Evolutionary conservation across 1,140 invertebrate genomes (phyloP).

Genomic region (Aphelenchoides fujianensis): DNA sequence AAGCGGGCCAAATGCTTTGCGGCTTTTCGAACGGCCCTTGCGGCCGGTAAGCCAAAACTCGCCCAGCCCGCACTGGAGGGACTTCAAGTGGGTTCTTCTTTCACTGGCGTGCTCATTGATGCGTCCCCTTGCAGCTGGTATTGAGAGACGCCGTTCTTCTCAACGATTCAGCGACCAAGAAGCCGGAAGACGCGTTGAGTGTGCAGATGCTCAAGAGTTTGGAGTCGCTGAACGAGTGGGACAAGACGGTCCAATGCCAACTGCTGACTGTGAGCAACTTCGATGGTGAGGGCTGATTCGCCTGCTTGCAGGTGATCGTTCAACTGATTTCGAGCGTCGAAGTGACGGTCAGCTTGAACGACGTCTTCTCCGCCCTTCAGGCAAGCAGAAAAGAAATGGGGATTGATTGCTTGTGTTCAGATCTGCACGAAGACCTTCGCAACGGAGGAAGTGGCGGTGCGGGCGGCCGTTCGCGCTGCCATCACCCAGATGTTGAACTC

Average conservation of each 20-base stretch:
- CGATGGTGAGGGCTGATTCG: background rate
- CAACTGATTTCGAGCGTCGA: conserved; percentile 29
- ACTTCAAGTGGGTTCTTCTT: conserved; percentile 22
- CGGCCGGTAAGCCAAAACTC: conserved; percentile 24
- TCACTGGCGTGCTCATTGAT: background rate
- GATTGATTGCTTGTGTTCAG: conserved; percentile 25
- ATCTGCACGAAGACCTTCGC: conserved; percentile 33
- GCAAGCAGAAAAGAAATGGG: conserved; percentile 8
- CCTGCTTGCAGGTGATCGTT: conserved; percentile 23
- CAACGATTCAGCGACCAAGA: conserved; percentile 18
- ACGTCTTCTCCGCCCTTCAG: conserved; percentile 28
- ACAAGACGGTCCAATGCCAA: conserved; percentile 34
- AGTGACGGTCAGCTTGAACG: background rate
- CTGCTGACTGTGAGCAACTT: conserved; percentile 14
- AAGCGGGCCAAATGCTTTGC: conserved; percentile 30
- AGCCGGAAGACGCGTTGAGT: conserved; percentile 24
- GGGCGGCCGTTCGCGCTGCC: conserved; percentile 32
- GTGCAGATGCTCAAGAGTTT: conserved; percentile 21
- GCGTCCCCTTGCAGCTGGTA: conserved; percentile 8
- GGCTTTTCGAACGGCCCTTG: background rate
- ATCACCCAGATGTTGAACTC: conserved; percentile 34
- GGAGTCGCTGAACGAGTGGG: conserved; percentile 18
- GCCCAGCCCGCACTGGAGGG: conserved; percentile 26
- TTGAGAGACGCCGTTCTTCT: conserved; percentile 21
- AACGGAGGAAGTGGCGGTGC: conserved; percentile 22